Evolutionary conservation across 2,113 vertebrate species (phyloP), one percentile per base, ranked within the genome.

Genomic region (Hippocampus abdominalis): DNA sequence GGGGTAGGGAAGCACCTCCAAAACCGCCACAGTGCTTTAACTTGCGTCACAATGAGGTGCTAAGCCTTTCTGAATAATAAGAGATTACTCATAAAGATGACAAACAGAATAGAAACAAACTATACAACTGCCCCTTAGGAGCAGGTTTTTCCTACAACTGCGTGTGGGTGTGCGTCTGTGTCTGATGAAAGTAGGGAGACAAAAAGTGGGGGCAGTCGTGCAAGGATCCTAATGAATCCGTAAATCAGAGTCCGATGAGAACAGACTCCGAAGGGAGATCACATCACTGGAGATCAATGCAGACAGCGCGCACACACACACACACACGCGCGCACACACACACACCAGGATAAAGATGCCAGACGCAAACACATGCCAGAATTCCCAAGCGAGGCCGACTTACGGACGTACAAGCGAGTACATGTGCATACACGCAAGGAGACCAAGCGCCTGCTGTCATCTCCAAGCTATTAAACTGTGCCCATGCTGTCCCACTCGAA

Each of bases 381-480:
- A 70, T 76, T 81, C 81, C 80, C 78, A 69, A 77, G 70, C 57
- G 75, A 74, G 67, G 68, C 57, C 6, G 68, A 74, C 83, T 79
- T 79, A 77, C 57, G 70, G 69, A 80, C 69, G 74, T 74, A 84
- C 68, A 64, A 69, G 68, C 49, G 39, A 72, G 65, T 70, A 81
- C 74, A 71, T 68, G 63, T 72, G 76, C 76, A 80, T 68, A 68
- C 71, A 68, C 70, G 67, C 69, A 73, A 64, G 64, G 66, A 77
- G 27, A 54, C 60, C 49, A 49, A 59, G 61, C 90, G 89, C 73
- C 67, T 73, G 66, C 61, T 32, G 69, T 76, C 81, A 93, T 88
- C 91, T 92, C 90, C 91, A 93, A 95, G 94, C 93, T 92, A 95
- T 95, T 95, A 94, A 94, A 95, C 92, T 93, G 94, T 93, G 56